Conservation (phyloP, 2,113 vertebrate genomes). For the Mugil cephalus region DNA sequence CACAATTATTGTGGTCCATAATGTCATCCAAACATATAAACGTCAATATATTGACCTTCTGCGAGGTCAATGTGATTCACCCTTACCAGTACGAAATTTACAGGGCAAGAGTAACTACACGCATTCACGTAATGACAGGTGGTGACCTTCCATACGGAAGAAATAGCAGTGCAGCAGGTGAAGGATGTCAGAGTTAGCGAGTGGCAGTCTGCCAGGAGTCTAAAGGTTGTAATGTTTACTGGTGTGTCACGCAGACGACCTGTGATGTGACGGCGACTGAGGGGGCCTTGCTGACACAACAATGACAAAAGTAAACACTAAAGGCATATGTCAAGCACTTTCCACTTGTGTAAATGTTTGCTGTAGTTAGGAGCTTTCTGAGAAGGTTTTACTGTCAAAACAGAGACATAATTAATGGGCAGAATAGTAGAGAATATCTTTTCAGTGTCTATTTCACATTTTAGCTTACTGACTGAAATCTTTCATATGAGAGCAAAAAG, state of each 20-base stretch:
- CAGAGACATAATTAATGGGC: too few species aligned
- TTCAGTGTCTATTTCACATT: too few species aligned
- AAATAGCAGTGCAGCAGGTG: slow-evolving; percentile 41
- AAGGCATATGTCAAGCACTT: slow-evolving; percentile 66
- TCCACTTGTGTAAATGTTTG: slow-evolving; percentile 37
- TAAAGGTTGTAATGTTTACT: slow-evolving; percentile 53
- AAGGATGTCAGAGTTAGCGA: slow-evolving; percentile 31
- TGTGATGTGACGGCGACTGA: slow-evolving; percentile 49
- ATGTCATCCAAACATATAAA: slow-evolving; percentile 2
- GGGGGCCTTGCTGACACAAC: slow-evolving; percentile 41
- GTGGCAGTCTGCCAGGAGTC: slow-evolving; percentile 50
- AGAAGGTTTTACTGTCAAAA: not conserved
- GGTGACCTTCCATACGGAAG: slow-evolving; percentile 27
- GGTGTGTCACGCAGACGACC: slow-evolving; percentile 39
- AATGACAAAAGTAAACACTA: slow-evolving; percentile 42
- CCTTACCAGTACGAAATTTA: not conserved
- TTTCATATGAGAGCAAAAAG: too few species aligned
- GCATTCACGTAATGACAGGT: not conserved
- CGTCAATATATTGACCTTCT: not conserved
- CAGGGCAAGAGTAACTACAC: not conserved
- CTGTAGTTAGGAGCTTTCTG: not conserved
- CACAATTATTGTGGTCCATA: not conserved
- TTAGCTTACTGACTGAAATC: too few species aligned
- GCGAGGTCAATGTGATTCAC: too few species aligned
- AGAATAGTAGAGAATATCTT: too few species aligned